phyloP scores from a whole-genome alignment of 1,140 invertebrate genomes.

The Prorops nasuta region DNA sequence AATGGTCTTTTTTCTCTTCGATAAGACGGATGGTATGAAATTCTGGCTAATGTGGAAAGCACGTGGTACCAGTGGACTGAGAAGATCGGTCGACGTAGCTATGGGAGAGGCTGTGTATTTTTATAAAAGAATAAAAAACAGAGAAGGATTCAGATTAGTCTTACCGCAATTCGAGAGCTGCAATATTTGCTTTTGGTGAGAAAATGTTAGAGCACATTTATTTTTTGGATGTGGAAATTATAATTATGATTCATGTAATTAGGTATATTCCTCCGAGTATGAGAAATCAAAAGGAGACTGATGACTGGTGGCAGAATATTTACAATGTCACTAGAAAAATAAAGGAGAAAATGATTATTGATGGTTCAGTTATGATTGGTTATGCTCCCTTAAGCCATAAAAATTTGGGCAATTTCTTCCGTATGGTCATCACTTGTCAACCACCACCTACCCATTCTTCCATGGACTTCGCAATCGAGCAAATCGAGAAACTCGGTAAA shows the following conservation, averaged over 20 bases:
- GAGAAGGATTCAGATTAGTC: constrained; percentile 64
- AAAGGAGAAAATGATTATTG: constrained; percentile 76
- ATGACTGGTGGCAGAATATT: constrained; percentile 68
- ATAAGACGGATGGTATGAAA: constrained; percentile 83
- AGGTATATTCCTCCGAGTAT: constrained; percentile 75
- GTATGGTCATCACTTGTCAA: constrained; percentile 81
- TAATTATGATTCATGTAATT: constrained; percentile 2
- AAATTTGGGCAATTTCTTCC: constrained; percentile 79
- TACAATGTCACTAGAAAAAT: constrained; percentile 76
- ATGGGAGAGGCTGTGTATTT: constrained; percentile 65
- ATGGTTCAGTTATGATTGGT: constrained; percentile 79
- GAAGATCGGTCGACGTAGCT: constrained; percentile 62
- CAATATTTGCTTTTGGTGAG: constrained; percentile 89
- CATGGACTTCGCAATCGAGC: constrained; percentile 65
- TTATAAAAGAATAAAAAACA: constrained; percentile 49
- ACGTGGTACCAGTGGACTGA: constrained; percentile 64
- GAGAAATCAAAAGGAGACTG: constrained; percentile 61
- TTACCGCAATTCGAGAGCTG: constrained; percentile 67
- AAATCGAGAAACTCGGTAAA: constrained; percentile 62
- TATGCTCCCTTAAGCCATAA: constrained; percentile 75
- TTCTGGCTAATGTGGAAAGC: constrained; percentile 92
- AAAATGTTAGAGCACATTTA: neutral
- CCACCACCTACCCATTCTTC: constrained; percentile 60
- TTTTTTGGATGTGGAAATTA: constrained; percentile 1
- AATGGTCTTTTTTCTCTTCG: neutral